A percentile compares a stretch with the other conserved stretches of the same genome.
These are phyloP conservation scores for Campoplex nolae DNA, from an alignment of 2,888 invertebrate species.

Conservation along the genomic window DNA sequence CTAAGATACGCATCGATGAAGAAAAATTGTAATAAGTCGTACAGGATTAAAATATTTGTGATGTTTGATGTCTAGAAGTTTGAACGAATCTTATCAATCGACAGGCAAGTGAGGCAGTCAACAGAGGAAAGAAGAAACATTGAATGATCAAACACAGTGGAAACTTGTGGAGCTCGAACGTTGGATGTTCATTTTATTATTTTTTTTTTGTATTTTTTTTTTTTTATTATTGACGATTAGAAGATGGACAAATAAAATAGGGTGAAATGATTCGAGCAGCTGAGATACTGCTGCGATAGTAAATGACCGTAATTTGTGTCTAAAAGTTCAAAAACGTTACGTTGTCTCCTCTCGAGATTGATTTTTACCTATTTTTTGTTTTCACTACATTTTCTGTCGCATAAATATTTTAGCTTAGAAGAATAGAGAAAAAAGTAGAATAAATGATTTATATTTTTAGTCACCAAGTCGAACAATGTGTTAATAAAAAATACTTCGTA, in stretches of 20 bases:
- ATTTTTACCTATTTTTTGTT: background rate
- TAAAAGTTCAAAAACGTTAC: background rate
- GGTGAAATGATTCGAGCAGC: conserved; percentile 33
- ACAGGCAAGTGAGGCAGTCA: conserved; percentile 18
- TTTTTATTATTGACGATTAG: background rate
- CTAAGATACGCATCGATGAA: background rate
- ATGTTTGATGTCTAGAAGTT: background rate
- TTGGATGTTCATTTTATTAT: background rate
- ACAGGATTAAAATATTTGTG: background rate
- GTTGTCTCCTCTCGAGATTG: background rate
- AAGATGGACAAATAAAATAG: conserved; percentile 25
- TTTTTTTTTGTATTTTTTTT: too few species aligned
- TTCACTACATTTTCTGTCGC: background rate
- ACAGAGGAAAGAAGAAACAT: conserved; percentile 17
- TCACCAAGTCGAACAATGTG: background rate
- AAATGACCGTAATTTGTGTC: conserved; percentile 30
- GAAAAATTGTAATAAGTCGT: conserved; percentile 11
- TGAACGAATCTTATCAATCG: conserved; percentile 15
- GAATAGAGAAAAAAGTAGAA: background rate
- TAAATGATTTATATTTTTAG: background rate
- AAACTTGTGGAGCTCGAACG: background rate
- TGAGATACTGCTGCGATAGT: conserved; percentile 44
- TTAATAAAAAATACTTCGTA: conserved; percentile 16
- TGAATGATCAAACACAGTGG: background rate
- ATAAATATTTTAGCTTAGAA: background rate